Base-by-base conservation (phyloP, 2,797 vertebrate species). In the Gastrophryne carolinensis region DNA sequence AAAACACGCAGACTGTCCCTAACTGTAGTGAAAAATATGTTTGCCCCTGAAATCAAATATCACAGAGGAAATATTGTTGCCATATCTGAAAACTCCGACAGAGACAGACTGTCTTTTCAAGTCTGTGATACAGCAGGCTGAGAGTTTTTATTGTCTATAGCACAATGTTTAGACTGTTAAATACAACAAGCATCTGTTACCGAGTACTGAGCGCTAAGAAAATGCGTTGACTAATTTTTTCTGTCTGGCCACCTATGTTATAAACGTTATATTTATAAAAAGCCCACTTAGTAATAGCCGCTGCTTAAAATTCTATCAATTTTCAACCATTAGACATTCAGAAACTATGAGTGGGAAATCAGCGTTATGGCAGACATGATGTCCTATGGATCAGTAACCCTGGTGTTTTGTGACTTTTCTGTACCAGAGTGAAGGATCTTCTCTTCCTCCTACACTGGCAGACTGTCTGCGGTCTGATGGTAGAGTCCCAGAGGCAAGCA, bases 391-490 rank as follows among this genome's bases (percentile, higher is more conserved):
- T 70, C 84, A 47, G 41, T 89, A 85, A 87, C 73, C 50, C 41
- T 81, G 69, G 66, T 72, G 72, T 53, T 78, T 29, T 79, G 13
- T 72, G 56, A 69, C 63, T 77, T 41, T 70, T 30, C 60, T 86
- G 86, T 84, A 84, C 78, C 88, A 94, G 94, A 86, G 84, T 87
- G 52, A 73, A 80, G 82, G 89, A 66, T 82, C 47, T 65, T 57
- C 89, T 82, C 81, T 90, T 86, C 89, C 86, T 84, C 89, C 91
- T 66, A 86, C 87, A 77, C 50, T 47, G 76, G 83, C 89, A 89
- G 86, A 89, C 78, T 98, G 97, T 88, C 91, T 98, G 88, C 94
- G 92, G 86, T 89, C 91, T 82, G 97, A 99, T 82, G 87, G 94
- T 78, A 96, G 97, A 84, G 86, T 99, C 82, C 86, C 87, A 69